Percentiles rank a stretch among this genome's conserved stretches.
These are phyloP conservation scores for Epinephelus coioides DNA, from an alignment of 2,797 vertebrate genomes.

Conservation along the genomic window DNA sequence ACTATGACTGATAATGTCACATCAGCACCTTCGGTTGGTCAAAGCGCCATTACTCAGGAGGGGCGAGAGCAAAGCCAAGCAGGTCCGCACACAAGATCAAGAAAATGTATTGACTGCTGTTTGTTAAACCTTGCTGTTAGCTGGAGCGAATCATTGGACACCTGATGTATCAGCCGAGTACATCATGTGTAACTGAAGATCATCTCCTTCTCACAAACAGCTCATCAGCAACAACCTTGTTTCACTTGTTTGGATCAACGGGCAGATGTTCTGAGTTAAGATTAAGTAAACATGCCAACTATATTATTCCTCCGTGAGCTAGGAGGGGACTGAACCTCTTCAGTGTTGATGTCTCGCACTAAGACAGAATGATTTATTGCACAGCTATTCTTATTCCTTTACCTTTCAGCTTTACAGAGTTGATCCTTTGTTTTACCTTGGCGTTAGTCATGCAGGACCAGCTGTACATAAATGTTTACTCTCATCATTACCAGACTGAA, in stretches of 20 bases:
- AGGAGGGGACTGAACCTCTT: slow-evolving; percentile 3
- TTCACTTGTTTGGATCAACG: not conserved
- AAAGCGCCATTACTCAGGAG: slow-evolving; percentile 35
- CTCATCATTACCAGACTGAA: not conserved
- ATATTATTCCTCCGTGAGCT: not conserved
- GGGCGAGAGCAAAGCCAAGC: slow-evolving; percentile 1
- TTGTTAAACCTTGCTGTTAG: slow-evolving; percentile 18
- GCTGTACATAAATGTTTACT: not conserved
- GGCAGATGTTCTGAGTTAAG: not conserved
- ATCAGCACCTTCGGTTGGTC: slow-evolving; percentile 61
- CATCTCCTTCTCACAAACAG: slow-evolving; percentile 3
- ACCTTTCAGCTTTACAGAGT: not conserved
- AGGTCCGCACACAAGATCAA: not conserved
- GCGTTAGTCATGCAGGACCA: not conserved
- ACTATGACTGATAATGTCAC: slow-evolving; percentile 57
- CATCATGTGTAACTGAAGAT: not conserved
- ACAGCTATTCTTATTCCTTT: not conserved
- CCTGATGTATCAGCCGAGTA: not conserved
- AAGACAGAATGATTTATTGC: not conserved
- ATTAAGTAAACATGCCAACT: not conserved
- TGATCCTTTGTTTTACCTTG: slow-evolving; percentile 4
- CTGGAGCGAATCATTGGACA: not conserved
- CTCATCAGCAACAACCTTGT: not conserved
- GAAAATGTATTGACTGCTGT: not conserved
- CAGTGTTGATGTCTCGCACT: not conserved